Evolutionary conservation across 2,113 vertebrate species (phyloP).

Genomic region (Tursiops truncatus): DNA sequence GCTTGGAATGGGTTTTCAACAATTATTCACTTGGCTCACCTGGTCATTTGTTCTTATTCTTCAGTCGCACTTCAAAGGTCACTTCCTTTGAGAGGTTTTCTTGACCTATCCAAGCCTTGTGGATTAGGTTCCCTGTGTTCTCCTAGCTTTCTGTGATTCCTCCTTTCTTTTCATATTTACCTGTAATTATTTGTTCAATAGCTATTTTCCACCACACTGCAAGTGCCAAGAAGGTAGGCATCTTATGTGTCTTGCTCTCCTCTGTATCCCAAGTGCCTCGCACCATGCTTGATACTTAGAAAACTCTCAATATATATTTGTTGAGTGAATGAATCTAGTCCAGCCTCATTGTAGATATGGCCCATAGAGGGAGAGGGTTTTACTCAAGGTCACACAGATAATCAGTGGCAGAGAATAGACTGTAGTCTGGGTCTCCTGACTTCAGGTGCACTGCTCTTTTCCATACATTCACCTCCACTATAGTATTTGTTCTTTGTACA

Average conservation of each 20-base stretch:
- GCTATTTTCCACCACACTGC: background rate
- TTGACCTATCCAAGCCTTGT: background rate
- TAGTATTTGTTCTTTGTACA: background rate
- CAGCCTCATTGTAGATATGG: background rate
- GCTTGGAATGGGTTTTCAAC: background rate
- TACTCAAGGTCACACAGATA: background rate
- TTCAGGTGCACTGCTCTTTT: background rate
- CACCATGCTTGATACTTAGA: background rate
- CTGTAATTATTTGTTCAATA: background rate
- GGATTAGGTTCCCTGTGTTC: background rate
- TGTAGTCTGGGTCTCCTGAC: background rate
- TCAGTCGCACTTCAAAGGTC: slow-evolving; percentile 21
- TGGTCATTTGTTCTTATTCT: background rate
- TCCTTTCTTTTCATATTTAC: background rate
- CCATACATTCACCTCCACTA: background rate
- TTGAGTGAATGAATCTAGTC: background rate
- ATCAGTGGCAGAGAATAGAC: background rate
- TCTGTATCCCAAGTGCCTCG: background rate
- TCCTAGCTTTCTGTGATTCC: background rate
- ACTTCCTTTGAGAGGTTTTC: background rate
- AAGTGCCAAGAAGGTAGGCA: background rate
- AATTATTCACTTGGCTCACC: background rate
- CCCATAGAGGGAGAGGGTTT: background rate
- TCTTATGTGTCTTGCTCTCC: background rate
- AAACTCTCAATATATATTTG: background rate